These are phyloP conservation scores for Harpagoxenus sublaevis DNA, from an alignment of 2,888 invertebrate species.

Conservation along the genomic window DNA sequence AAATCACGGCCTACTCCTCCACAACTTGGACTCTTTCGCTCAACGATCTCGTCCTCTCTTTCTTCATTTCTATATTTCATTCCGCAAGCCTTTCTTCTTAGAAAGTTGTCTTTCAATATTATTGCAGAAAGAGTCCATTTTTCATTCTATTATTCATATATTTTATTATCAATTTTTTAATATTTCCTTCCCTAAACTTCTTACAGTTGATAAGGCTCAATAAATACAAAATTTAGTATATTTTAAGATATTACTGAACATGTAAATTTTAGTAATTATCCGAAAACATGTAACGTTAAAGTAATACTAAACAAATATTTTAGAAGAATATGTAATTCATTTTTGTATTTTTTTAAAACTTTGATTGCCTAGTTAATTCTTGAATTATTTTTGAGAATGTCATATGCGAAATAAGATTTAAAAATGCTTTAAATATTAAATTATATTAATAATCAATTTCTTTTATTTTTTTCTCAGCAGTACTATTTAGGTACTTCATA, in stretches of 20 bases:
- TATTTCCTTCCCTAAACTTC: not conserved
- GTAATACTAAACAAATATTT: not conserved
- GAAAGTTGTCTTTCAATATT: not conserved
- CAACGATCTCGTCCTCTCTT: not conserved
- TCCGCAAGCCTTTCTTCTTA: not conserved
- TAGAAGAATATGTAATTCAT: not conserved
- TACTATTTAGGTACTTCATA: not conserved
- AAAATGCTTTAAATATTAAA: not conserved
- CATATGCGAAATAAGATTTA: not conserved
- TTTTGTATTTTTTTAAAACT: not conserved
- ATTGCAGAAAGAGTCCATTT: not conserved
- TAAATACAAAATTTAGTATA: not conserved
- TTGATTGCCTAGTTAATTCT: not conserved
- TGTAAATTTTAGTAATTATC: not conserved
- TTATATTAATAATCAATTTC: not conserved
- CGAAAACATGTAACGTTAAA: not conserved
- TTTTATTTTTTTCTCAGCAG: not conserved
- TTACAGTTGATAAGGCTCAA: not conserved
- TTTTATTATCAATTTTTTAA: not conserved
- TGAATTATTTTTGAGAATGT: not conserved
- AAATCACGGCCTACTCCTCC: constrained; percentile 67
- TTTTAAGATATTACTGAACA: not conserved
- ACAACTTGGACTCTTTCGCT: constrained; percentile 46
- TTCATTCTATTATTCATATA: not conserved
- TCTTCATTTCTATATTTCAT: not conserved